Evolutionary conservation across 2,888 invertebrate genomes (phyloP).

Genomic region (Drosophila silvestris): DNA sequence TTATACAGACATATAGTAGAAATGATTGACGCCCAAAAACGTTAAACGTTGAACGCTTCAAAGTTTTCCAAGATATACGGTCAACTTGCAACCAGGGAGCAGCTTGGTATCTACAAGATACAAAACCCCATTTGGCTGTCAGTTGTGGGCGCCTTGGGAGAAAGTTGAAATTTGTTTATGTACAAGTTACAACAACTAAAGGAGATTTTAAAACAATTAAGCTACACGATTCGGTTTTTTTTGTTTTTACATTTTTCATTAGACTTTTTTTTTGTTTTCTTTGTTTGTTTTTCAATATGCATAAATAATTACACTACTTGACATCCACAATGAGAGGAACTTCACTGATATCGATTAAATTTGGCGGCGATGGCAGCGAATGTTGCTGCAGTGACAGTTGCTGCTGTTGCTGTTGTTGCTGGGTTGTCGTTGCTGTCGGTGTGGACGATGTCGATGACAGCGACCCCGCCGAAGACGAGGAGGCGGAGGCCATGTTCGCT

Average conservation of each 20-base stretch:
- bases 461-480: slow-evolving; percentile 66
- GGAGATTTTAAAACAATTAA: slow-evolving; percentile 71
- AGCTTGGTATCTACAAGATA: slow-evolving; percentile 25
- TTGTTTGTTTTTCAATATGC: slow-evolving; percentile 58
- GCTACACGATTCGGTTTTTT: slow-evolving; percentile 63
- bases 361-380: slow-evolving; percentile 83
- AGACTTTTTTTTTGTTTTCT: slow-evolving; percentile 39
- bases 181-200: slow-evolving; percentile 75
- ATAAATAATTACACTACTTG: slow-evolving; percentile 84
- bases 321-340: slow-evolving; percentile 86
- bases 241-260: slow-evolving; percentile 58
- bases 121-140: slow-evolving; percentile 33
- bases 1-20: slow-evolving; percentile 64
- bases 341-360: slow-evolving; percentile 85
- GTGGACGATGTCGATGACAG: slow-evolving; percentile 78
- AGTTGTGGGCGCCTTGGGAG: slow-evolving; percentile 46
- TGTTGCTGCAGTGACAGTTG: slow-evolving; percentile 63
- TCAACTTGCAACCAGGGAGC: slow-evolving; percentile 30
- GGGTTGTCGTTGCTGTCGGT: slow-evolving; percentile 62
- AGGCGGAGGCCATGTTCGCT: slow-evolving; percentile 58
- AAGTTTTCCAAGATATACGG: slow-evolving; percentile 33
- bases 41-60: slow-evolving; percentile 62
- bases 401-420: slow-evolving; percentile 51
- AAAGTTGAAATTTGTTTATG: slow-evolving; percentile 67
- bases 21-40: slow-evolving; percentile 35